Percentiles rank a stretch among this genome's conserved stretches.
Conservation (phyloP, 2,797 vertebrate species). For the Coranthus polyacanthus region DNA sequence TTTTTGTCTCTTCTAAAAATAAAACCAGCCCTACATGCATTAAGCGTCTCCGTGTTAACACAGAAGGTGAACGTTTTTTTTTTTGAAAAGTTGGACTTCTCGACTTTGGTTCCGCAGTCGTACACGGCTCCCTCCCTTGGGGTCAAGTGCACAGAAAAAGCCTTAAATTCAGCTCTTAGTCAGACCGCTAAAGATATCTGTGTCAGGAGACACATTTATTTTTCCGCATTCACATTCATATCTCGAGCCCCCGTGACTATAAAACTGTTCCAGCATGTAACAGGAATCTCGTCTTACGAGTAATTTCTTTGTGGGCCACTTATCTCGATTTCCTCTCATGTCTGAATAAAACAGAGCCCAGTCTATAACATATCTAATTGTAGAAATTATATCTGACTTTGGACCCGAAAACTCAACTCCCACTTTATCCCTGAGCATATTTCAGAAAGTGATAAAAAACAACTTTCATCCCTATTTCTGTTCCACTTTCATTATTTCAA, state of each 20-base stretch:
- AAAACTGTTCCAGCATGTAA: constrained; percentile 52
- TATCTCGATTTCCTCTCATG: constrained; percentile 72
- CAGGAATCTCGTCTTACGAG: constrained; percentile 48
- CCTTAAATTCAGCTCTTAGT: constrained; percentile 61
- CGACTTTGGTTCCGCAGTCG: constrained; percentile 43
- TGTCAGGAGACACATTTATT: constrained; percentile 57
- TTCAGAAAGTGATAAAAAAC: constrained; percentile 47
- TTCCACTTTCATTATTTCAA: constrained; percentile 66
- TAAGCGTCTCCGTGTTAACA: neutral
- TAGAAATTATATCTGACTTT: constrained; percentile 64
- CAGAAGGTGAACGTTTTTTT: constrained; percentile 18
- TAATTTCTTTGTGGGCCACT: constrained; percentile 67
- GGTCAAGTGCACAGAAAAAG: constrained; percentile 49
- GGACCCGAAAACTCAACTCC: constrained; percentile 22
- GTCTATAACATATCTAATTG: constrained; percentile 52
- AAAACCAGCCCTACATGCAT: neutral
- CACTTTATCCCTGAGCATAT: constrained; percentile 52
- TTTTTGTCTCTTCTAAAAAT: neutral
- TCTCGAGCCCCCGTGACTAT: constrained; percentile 51
- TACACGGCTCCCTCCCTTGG: constrained; percentile 42
- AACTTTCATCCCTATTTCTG: constrained; percentile 23
- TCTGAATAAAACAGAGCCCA: constrained; percentile 54
- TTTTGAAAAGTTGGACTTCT: constrained; percentile 43
- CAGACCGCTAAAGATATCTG: constrained; percentile 65
- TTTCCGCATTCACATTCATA: constrained; percentile 44